Conservation (phyloP, 2,113 vertebrate genomes). For the Ciconia maguari region DNA sequence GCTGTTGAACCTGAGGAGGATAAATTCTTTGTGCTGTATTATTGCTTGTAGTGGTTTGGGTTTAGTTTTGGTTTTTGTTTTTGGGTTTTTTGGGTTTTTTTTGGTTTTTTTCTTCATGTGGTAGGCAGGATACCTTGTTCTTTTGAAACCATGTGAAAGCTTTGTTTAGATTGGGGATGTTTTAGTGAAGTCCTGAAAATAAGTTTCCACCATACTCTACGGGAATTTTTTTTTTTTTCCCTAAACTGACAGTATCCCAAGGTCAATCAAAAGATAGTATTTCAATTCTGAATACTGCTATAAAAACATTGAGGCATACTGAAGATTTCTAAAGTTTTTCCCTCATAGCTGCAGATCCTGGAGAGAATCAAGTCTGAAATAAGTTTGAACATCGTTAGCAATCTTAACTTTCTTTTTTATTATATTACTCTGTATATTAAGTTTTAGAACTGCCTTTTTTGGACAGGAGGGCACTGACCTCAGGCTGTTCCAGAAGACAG, state of each 20-base stretch:
- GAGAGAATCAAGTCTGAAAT: not conserved
- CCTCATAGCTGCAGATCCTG: not conserved
- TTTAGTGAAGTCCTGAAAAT: not conserved
- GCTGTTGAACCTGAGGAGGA: not conserved
- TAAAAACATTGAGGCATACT: not conserved
- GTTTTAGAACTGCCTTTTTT: constrained; percentile 21
- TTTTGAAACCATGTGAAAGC: not conserved
- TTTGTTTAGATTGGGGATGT: not conserved
- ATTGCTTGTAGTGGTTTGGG: not conserved
- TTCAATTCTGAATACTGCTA: not conserved
- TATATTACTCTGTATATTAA: not conserved
- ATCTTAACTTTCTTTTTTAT: not conserved
- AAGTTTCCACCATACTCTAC: not conserved
- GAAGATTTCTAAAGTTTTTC: not conserved
- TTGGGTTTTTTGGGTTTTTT: too few relatives aligned
- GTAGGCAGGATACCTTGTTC: not conserved
- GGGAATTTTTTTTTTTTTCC: not conserved
- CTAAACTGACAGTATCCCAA: not conserved
- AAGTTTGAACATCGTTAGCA: not conserved
- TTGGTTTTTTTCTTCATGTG: not conserved
- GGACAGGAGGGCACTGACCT: constrained; percentile 79
- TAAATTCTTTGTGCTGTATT: not conserved
- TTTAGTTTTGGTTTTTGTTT: too few relatives aligned
- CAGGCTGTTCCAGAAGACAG: constrained; percentile 90
- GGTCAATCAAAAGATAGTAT: not conserved